Evolutionary conservation across 1,140 invertebrate genomes (phyloP).

Genomic region (Marisa cornuarietis): DNA sequence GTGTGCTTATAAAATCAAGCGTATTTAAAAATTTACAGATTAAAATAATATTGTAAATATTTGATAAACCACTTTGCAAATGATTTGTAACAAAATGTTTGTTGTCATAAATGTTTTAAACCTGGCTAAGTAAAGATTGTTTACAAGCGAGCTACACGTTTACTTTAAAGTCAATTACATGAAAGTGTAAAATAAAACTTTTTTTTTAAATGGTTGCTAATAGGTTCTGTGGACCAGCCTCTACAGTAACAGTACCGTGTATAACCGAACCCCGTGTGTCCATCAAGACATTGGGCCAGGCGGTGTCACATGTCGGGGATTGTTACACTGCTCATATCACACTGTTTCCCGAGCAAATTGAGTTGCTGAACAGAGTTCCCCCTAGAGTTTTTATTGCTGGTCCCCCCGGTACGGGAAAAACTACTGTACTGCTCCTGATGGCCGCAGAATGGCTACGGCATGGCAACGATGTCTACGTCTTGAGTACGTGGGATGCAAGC

Average conservation of each 20-base stretch:
- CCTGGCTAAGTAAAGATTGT: no score
- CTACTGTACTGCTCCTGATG: background rate
- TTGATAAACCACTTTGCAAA: no score
- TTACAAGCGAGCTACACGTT: no score
- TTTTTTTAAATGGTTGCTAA: background rate
- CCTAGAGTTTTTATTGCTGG: background rate
- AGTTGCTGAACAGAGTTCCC: background rate
- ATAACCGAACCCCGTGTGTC: background rate
- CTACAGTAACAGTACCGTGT: background rate
- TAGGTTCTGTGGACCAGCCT: background rate
- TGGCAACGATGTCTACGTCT: background rate
- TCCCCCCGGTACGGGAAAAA: background rate
- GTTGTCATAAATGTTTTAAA: no score
- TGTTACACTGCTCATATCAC: background rate
- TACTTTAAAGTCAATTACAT: no score
- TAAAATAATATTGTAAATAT: no score
- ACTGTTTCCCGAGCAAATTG: background rate
- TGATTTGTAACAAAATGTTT: no score
- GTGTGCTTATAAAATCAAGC: background rate
- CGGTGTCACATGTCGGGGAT: background rate
- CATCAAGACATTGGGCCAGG: background rate
- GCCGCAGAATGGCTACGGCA: background rate
- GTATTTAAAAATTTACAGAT: no score
- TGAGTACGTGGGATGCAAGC: background rate
- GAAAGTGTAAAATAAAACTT: no score